Evolutionary conservation across 2,113 vertebrate genomes (phyloP).

Genomic region (Coptodon rendalli): DNA sequence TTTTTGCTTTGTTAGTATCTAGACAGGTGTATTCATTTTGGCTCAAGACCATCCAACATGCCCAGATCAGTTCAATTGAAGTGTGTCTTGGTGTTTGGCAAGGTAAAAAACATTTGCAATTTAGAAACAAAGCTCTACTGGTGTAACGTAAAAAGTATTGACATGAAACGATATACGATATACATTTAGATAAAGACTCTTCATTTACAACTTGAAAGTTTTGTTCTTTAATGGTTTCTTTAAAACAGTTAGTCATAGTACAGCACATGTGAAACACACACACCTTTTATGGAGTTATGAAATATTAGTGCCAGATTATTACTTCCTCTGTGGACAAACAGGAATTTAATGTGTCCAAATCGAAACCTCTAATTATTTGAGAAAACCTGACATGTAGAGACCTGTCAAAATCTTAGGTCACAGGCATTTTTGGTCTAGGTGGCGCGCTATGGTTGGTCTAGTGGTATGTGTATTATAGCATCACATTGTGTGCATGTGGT

Average conservation of each 20-base stretch:
- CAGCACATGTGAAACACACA: neutral
- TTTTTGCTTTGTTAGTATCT: neutral
- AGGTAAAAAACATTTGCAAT: neutral
- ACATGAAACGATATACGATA: neutral
- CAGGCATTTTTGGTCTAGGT: neutral
- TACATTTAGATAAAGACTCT: too few relatives aligned
- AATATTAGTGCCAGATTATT: neutral
- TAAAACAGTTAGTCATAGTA: neutral
- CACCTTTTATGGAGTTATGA: neutral
- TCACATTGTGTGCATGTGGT: neutral
- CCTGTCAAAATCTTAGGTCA: neutral
- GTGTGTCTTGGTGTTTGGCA: neutral
- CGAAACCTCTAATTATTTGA: neutral
- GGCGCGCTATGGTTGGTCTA: neutral
- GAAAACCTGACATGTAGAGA: neutral
- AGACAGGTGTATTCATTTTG: neutral
- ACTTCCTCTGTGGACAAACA: too few relatives aligned
- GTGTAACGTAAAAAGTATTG: accelerated
- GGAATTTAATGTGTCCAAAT: neutral
- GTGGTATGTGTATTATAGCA: neutral
- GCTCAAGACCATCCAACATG: neutral
- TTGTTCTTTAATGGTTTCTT: neutral
- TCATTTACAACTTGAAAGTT: neutral
- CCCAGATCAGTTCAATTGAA: neutral
- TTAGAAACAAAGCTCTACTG: neutral